Percentiles rank a stretch among this genome's conserved stretches.
These are phyloP conservation scores for Drosophila nebulosa DNA, from an alignment of 1,140 invertebrate species.

Conservation along the genomic window DNA sequence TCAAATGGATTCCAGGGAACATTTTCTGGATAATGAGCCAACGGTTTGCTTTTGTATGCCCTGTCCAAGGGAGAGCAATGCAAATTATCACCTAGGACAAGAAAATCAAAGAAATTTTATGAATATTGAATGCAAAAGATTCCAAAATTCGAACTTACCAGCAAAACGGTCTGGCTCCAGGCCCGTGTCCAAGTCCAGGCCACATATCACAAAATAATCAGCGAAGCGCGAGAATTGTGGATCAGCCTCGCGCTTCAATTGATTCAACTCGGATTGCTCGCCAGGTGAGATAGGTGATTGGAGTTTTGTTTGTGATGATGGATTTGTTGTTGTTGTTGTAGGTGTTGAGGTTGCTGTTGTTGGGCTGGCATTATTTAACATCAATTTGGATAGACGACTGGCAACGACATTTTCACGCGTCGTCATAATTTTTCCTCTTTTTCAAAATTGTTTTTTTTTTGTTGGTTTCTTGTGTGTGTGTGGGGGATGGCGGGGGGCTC, in stretches of 20 bases:
- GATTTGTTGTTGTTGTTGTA: slow-evolving; percentile 3
- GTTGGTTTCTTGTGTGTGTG: slow-evolving; percentile 81
- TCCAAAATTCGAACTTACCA: too few relatives aligned
- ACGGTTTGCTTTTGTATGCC: slow-evolving; percentile 95
- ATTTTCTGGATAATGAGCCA: slow-evolving; percentile 96
- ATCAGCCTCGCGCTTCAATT: slow-evolving; percentile 73
- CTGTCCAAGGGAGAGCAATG: slow-evolving; percentile 95
- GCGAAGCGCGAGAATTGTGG: slow-evolving; percentile 86
- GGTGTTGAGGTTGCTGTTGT: slow-evolving; percentile 11
- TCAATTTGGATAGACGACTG: slow-evolving; percentile 73
- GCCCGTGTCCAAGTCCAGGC: slow-evolving; percentile 94
- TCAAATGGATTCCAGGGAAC: slow-evolving; percentile 96
- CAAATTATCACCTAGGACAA: slow-evolving; percentile 91
- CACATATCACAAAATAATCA: slow-evolving; percentile 99
- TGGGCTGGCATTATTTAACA: slow-evolving; percentile 59
- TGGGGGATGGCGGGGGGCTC: neutral
- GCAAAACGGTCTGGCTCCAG: slow-evolving; percentile 94
- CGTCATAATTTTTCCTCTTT: slow-evolving; percentile 45
- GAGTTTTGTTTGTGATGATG: slow-evolving; percentile 25
- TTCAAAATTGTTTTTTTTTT: slow-evolving; percentile 3
- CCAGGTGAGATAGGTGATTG: slow-evolving; percentile 65
- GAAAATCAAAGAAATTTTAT: neutral
- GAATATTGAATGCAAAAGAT: too few relatives aligned
- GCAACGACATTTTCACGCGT: slow-evolving; percentile 70
- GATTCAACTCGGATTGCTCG: slow-evolving; percentile 66